Base-by-base conservation (phyloP, 2,113 vertebrate species). In the Pollachius pollachius region DNA sequence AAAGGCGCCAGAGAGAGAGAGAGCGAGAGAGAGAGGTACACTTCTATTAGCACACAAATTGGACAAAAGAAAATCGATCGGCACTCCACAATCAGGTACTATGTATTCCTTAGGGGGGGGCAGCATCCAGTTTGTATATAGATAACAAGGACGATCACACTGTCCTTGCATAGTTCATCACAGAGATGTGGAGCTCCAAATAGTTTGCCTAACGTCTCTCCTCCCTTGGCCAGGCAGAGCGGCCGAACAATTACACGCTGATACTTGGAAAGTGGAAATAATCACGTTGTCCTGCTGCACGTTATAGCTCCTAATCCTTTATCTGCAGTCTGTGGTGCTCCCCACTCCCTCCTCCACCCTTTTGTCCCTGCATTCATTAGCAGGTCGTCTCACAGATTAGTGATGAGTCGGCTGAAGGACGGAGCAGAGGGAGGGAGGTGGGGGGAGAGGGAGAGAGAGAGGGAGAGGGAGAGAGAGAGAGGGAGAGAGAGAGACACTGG, bases 41-140 rank as follows among this genome's bases (percentile, higher is more conserved):
- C 12, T 34, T 63, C 62, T 57, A 12, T n/a, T 58, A 65, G 19
- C 34, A 63, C n/a, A 16, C 11, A 34, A 65, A 65, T 57, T 62
- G 11, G 15, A 41, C 11, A 68, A 48, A 4, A 52, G 17, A 52
- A 64, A 16, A 64, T 34, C 13, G n/a, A 64, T 64, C 52, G 18
- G 17, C 17, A 41, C 63, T 41, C 41, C 37, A 64, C 30, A 64
- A 34, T 41, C 16, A 48, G 34, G 30, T 41, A 64, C 6, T 54
- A 37, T 37, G 21, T 56, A 48, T 67, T 62, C 56, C 19, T 21
- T 27, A 5, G 27, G 62, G 15, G 2, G 23, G 16, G 16, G 23
- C 13, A 25, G 15, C 6, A 16, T 30, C 61, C 12, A 25, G 25
- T 13, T n/a, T 57, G 62, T 34, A n/a, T 64, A 27, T 4, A 37